Conservation (phyloP, 2,888 invertebrate genomes). For the Xanthia togata region DNA sequence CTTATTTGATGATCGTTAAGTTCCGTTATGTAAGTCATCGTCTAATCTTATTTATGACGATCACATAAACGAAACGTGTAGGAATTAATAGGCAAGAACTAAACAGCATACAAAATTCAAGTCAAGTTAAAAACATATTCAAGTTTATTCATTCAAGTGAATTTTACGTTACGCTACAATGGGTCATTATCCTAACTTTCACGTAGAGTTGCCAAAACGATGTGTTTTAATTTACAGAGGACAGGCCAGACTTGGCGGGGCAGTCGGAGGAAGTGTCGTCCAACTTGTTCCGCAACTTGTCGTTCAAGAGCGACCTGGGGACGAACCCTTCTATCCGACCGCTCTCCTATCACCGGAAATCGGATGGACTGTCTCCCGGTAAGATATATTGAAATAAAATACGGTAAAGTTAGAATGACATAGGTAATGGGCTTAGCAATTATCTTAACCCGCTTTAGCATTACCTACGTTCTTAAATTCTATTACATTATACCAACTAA, state of each 20-base stretch:
- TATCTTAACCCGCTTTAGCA: not conserved
- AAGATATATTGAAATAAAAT: conserved; percentile 14
- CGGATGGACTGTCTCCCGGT: conserved; percentile 63
- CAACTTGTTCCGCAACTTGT: conserved; percentile 77
- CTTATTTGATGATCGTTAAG: not conserved
- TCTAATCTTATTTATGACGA: not conserved
- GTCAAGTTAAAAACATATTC: not conserved
- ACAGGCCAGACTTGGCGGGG: conserved; percentile 78
- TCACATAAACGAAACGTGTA: not conserved
- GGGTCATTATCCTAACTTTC: conserved; percentile 13
- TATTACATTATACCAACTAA: not conserved
- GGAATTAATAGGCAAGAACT: not conserved
- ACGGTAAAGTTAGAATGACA: not conserved
- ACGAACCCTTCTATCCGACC: conserved; percentile 73
- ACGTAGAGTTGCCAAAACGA: conserved; percentile 48
- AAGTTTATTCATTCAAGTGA: not conserved
- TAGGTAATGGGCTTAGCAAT: not conserved
- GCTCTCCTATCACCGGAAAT: conserved; percentile 78
- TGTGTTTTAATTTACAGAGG: conserved; percentile 76
- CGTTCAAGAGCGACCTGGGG: conserved; percentile 66
- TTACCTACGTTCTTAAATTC: not conserved
- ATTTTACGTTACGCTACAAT: conserved; percentile 30
- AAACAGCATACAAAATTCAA: not conserved
- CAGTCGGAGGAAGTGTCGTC: conserved; percentile 58
- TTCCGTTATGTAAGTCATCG: not conserved